phyloP scores from a whole-genome alignment of 2,797 vertebrate species.

The Oreortyx pictus region DNA sequence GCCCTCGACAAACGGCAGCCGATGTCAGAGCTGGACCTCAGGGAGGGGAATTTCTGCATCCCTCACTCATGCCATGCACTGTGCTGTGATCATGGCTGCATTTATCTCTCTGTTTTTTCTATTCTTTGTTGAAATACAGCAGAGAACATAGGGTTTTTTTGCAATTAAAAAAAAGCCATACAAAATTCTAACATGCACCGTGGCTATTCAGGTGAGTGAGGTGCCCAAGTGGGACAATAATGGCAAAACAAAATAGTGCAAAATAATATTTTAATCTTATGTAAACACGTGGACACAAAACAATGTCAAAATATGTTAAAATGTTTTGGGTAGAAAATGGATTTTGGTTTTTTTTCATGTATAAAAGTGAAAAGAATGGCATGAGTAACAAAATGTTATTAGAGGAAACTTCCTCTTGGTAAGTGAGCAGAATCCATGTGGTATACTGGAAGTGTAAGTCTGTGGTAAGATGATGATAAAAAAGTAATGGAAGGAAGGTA shows the following conservation, averaged over 20 bases:
- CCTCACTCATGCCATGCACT: background rate
- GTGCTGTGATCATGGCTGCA: background rate
- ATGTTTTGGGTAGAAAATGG: conserved; percentile 47
- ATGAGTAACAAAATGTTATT: conserved; percentile 7
- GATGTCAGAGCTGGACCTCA: background rate
- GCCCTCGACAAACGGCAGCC: fast-evolving
- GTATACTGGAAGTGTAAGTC: conserved; percentile 9
- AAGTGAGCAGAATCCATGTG: conserved; percentile 10
- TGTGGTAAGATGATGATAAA: conserved; percentile 65
- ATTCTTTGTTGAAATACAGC: background rate
- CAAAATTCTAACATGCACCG: background rate
- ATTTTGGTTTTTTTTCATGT: conserved; percentile 34
- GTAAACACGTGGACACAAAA: conserved; percentile 67
- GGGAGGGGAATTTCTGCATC: background rate
- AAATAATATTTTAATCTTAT: conserved; percentile 82
- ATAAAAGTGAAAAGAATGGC: conserved; percentile 47
- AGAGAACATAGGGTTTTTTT: background rate
- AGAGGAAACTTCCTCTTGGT: background rate
- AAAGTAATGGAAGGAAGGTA: conserved; percentile 68
- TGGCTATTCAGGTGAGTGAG: conserved; percentile 48
- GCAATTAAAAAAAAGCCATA: conserved; percentile 13
- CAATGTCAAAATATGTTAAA: conserved; percentile 63
- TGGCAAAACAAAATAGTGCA: conserved; percentile 74
- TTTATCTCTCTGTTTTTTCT: background rate
- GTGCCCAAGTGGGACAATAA: conserved; percentile 72